These are phyloP conservation scores for Venusia cambrica DNA, from an alignment of 2,888 invertebrate genomes.

Conservation along the genomic window DNA sequence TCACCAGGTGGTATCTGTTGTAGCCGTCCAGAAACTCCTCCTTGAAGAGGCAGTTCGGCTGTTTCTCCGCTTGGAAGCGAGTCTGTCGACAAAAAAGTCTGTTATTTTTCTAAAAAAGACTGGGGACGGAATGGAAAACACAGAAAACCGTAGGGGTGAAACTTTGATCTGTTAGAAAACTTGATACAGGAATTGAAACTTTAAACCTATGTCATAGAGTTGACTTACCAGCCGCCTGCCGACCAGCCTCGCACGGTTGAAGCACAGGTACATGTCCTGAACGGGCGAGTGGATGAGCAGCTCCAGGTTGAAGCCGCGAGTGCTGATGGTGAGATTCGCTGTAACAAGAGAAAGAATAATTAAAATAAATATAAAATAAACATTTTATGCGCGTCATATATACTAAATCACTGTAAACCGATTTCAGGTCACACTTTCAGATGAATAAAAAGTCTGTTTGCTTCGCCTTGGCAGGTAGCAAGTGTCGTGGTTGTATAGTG, in stretches of 20 bases:
- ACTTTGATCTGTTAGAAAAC: too few species aligned
- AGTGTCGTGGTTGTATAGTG: too few species aligned
- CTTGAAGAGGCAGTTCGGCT: slow-evolving; percentile 83
- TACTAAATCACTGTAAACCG: too few species aligned
- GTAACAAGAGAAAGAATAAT: slow-evolving; percentile 56
- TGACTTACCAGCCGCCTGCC: slow-evolving; percentile 83
- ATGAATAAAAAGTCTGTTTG: too few species aligned
- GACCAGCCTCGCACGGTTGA: slow-evolving; percentile 87
- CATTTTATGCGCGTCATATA: too few species aligned
- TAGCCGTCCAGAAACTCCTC: slow-evolving; percentile 83
- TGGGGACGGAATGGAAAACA: too few species aligned
- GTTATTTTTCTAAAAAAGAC: too few species aligned
- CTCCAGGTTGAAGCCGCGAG: slow-evolving; percentile 80
- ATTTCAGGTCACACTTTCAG: too few species aligned
- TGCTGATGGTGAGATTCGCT: slow-evolving; percentile 85
- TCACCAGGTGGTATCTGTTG: slow-evolving; percentile 83
- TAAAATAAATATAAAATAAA: not conserved
- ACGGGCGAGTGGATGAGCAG: slow-evolving; percentile 86
- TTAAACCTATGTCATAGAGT: slow-evolving; percentile 3
- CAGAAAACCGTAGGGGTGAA: too few species aligned
- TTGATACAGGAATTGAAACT: not conserved
- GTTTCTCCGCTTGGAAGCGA: slow-evolving; percentile 80
- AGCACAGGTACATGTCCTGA: slow-evolving; percentile 88
- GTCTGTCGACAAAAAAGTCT: slow-evolving; percentile 54
- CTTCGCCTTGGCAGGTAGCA: too few species aligned